These are phyloP conservation scores for Hippolais icterina DNA, from an alignment of 2,113 vertebrate species.

Conservation along the genomic window DNA sequence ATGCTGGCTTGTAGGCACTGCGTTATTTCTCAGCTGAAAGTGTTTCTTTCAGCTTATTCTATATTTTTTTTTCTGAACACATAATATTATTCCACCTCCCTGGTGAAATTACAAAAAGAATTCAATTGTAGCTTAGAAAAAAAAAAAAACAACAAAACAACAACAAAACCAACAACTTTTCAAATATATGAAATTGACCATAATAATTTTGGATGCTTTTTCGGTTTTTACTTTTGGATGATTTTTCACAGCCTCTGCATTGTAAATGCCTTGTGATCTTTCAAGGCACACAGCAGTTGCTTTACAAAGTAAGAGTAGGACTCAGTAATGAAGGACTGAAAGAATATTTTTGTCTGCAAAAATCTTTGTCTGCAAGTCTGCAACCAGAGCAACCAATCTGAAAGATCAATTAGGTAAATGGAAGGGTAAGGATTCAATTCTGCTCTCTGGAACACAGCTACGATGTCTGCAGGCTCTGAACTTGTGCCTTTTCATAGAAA, in stretches of 20 bases:
- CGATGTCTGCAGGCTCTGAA: background rate
- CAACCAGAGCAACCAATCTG: background rate
- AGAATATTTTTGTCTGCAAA: background rate
- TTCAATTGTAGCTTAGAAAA: slow-evolving; percentile 12
- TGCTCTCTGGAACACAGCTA: background rate
- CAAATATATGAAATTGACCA: background rate
- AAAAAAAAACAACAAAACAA: background rate
- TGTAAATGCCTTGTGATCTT: background rate
- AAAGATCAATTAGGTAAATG: background rate
- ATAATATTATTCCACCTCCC: background rate
- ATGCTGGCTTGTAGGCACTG: background rate
- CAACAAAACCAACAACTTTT: background rate
- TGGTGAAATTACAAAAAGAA: slow-evolving; percentile 21
- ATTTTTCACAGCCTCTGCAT: background rate
- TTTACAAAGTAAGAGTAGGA: background rate
- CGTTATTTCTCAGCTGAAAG: background rate
- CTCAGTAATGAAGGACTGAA: background rate
- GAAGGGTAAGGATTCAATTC: background rate
- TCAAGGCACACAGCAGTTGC: background rate
- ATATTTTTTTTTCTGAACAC: background rate
- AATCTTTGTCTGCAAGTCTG: background rate
- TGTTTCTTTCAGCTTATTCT: slow-evolving; percentile 7
- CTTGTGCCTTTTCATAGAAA: background rate
- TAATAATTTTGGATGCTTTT: background rate
- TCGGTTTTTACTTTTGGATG: background rate